Base-by-base conservation (phyloP, 2,888 invertebrate genomes). In the Ectemnius lituratus region DNA sequence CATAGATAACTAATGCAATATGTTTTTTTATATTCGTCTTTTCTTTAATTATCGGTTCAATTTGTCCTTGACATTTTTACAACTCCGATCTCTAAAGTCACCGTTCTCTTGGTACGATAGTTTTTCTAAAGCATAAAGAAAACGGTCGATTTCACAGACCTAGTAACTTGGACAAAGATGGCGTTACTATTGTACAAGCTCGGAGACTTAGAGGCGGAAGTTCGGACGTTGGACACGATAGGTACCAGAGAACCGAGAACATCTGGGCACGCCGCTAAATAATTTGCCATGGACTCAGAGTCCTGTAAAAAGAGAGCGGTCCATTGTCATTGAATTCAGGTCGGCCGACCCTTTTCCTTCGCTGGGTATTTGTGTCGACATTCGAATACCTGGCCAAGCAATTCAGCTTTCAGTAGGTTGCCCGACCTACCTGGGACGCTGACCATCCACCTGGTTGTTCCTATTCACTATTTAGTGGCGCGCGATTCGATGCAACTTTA, bases 381-480 rank as follows among this genome's bases (percentile, higher is more conserved):
- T 57, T 11, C 61, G 46, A 66, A 70, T 64, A 75, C 61, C 57
- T 61, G 59, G 28, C 16, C 4, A 16, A 23, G 37, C 45, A 14
- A 57, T 76, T 78, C 70, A 70, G 73, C 71, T 49, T 70, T 69
- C 58, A 58, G 56, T 52, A 20, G n/a, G 13, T 13, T 16, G 52
- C 18, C 8, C 3, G 46, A 62, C 59, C 57, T 18, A 14, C 23
- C 64, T 20, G n/a, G 14, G 14, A 61, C 18, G 67, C 62, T n/a
- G n/a, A 8, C 49, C 45, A 57, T 23, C 11, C 56, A 67, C 59
- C 13, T 37, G 23, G 2, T 27, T 60, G 46, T 60, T 62, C 46
- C 66, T 67, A 67, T 76, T 72, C 69, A 76, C 37, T 37, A 67
- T 67, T 73, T 72, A 63, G 49, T 46, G n/a, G 16, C 14, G 16